phyloP scores from a whole-genome alignment of 2,797 vertebrate genomes.

The Crocidura indochinensis region DNA sequence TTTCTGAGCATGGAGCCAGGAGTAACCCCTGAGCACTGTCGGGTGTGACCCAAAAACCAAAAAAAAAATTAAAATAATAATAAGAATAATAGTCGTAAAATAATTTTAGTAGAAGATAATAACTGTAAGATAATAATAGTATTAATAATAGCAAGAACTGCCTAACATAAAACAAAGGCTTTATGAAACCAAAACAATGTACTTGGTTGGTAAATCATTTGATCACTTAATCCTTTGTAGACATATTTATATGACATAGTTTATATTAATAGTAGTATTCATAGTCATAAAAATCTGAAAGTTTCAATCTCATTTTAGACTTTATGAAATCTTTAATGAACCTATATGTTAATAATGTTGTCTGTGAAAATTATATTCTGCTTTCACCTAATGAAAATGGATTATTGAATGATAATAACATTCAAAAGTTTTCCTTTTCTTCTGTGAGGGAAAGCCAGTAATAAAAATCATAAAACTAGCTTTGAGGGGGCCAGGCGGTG shows the following conservation, averaged over 20 bases:
- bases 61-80: no score
- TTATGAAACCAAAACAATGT: not conserved
- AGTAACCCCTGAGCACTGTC: no score
- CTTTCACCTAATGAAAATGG: not conserved
- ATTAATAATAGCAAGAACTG: no score
- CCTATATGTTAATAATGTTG: not conserved
- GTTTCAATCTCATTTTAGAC: not conserved
- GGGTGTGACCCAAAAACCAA: no score
- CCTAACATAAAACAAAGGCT: not conserved
- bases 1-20: no score
- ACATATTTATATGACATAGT: not conserved
- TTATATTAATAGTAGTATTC: no score
- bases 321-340: not conserved
- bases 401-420: constrained; percentile 11
- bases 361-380: not conserved
- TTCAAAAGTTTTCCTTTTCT: constrained; percentile 32
- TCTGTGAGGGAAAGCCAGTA: constrained; percentile 22
- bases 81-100: no score
- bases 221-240: not conserved
- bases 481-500: no score
- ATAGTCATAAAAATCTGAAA: not conserved
- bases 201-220: not conserved
- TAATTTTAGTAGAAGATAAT: no score
- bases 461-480: not conserved
- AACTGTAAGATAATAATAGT: no score